Percentiles rank a stretch among this genome's conserved stretches.
Conservation (phyloP, 53 echinoderm and acorn worm genomes). For the Henricia sp. region DNA sequence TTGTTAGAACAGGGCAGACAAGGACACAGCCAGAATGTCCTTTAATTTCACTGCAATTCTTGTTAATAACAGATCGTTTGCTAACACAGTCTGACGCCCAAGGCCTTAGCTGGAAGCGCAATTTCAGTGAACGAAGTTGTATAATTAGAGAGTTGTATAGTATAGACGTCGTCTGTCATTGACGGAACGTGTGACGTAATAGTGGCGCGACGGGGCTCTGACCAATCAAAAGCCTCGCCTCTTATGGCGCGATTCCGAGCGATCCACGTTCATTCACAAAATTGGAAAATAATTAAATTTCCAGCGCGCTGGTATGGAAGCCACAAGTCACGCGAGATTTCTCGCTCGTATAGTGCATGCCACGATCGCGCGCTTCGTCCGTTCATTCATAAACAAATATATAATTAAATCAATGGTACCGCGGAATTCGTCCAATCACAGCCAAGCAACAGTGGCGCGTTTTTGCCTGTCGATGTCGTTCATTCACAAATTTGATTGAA, state of each 20-base stretch:
- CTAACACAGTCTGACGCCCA: slow-evolving; percentile 26
- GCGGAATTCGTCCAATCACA: slow-evolving; percentile 45
- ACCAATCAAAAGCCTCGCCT: slow-evolving; percentile 14
- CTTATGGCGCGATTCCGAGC: slow-evolving; percentile 49
- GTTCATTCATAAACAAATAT: slow-evolving; percentile 57
- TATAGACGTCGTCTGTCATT: slow-evolving; percentile 5
- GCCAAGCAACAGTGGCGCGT: background rate
- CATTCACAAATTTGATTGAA: slow-evolving; percentile 47
- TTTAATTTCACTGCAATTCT: background rate
- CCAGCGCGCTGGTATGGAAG: background rate
- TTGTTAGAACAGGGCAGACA: background rate
- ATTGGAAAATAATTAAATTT: slow-evolving; percentile 50
- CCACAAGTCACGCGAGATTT: slow-evolving; percentile 54
- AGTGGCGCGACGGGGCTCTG: background rate
- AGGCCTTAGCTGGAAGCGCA: slow-evolving; percentile 6
- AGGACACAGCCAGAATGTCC: slow-evolving; percentile 12
- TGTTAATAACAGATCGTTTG: slow-evolving; percentile 48
- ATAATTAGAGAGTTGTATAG: slow-evolving; percentile 8
- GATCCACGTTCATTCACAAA: slow-evolving; percentile 37
- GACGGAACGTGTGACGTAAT: slow-evolving; percentile 35
- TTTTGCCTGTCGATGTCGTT: background rate
- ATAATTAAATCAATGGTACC: slow-evolving; percentile 32
- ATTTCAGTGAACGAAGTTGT: slow-evolving; percentile 26
- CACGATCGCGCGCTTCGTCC: background rate
- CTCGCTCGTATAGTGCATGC: no score